These are phyloP conservation scores for Falco naumanni DNA, from an alignment of 2,797 vertebrate genomes.

Conservation along the genomic window DNA sequence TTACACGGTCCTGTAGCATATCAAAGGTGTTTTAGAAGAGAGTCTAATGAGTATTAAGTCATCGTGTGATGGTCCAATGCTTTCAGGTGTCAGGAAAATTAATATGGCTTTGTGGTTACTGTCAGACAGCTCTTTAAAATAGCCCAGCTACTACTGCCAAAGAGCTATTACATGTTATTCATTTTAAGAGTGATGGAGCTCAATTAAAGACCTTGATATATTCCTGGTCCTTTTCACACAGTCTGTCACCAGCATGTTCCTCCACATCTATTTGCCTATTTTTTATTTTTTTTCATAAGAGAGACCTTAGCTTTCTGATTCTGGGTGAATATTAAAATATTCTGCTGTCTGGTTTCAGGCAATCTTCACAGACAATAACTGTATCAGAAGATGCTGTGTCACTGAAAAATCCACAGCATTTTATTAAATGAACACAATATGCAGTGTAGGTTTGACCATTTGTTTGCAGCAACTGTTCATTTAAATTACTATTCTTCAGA, in stretches of 20 bases:
- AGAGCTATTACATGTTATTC: neutral
- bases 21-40: neutral
- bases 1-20: neutral
- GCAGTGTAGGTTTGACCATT: neutral
- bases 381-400: neutral
- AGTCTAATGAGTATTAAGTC: neutral
- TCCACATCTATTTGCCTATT: neutral
- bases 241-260: neutral
- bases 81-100: conserved; percentile 23
- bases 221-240: neutral
- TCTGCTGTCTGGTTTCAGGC: neutral
- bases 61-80: neutral
- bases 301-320: neutral
- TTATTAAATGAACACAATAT: neutral
- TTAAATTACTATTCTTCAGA: neutral
- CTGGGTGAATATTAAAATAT: neutral
- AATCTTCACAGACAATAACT: neutral
- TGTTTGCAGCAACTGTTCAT: neutral
- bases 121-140: neutral
- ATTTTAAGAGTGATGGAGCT: neutral
- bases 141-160: neutral
- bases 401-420: neutral
- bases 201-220: neutral
- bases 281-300: neutral
- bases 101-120: neutral